Percentiles rank a stretch among this genome's conserved stretches.
These are phyloP conservation scores for Apostichopus parvimensis DNA, from an alignment of 35 echinoderm and acorn worm genomes.

Conservation along the genomic window DNA sequence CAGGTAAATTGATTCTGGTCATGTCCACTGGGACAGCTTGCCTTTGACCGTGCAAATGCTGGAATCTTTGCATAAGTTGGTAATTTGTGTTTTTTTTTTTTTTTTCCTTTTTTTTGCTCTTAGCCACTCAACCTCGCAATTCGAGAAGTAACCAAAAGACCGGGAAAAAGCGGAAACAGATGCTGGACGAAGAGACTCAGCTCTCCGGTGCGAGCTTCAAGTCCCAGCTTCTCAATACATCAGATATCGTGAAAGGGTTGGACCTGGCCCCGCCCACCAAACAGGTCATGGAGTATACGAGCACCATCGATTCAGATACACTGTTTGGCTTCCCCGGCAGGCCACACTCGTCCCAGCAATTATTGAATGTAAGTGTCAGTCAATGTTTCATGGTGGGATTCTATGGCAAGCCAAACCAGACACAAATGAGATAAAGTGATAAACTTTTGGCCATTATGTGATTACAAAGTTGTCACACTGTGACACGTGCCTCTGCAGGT, in stretches of 20 bases:
- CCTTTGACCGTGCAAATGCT: neutral
- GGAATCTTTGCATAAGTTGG: neutral
- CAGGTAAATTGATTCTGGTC: too few relatives aligned
- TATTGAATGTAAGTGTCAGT: constrained; percentile 18
- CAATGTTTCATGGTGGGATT: neutral
- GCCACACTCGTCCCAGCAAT: constrained; percentile 1
- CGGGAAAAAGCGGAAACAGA: neutral
- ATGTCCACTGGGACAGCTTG: too few relatives aligned
- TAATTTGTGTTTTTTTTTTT: neutral
- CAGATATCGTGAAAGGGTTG: constrained; percentile 17
- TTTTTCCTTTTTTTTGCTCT: neutral
- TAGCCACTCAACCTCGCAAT: neutral
- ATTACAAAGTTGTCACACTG: too few relatives aligned
- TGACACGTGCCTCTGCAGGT: too few relatives aligned
- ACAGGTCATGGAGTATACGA: constrained; percentile 32
- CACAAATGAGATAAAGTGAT: too few relatives aligned
- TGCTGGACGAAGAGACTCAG: constrained; percentile 17
- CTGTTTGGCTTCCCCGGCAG: constrained; percentile 43
- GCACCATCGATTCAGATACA: neutral
- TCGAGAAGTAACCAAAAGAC: neutral
- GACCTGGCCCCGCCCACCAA: constrained; percentile 41
- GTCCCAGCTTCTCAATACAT: constrained; percentile 35
- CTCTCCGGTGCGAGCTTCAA: constrained; percentile 23
- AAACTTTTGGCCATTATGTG: too few relatives aligned
- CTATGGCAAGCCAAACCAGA: too few relatives aligned